Evolutionary conservation across 2,888 invertebrate genomes (phyloP), one percentile per base, ranked within the genome.

Genomic region (Lumbricus terrestris): DNA sequence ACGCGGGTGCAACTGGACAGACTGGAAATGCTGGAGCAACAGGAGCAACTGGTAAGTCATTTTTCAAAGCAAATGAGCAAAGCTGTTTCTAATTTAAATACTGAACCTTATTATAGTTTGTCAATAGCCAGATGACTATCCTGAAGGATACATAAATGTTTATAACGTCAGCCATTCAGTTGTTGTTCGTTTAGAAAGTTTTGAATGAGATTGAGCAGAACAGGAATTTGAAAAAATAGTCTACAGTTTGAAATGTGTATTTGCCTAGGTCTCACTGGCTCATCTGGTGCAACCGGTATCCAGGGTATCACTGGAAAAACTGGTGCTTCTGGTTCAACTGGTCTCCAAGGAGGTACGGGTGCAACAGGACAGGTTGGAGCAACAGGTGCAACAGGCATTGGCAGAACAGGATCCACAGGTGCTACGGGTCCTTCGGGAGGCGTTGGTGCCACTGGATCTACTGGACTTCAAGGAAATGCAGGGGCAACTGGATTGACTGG

Each of bases 371-470:
- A 33, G 18, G n/a, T 35, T 2, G 90, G 90, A 34, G 90, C 90
- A 38, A 90, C 90, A 23, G 90, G 90, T 18, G 38, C 38, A 35
- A 40, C 90, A 23, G 90, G 90, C 15, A 40, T 38, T 35, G 90
- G 90, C 18, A 35, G 29, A 38, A 29, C 40, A 33, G 90, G 90
- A 35, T 20, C 85, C 3, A 35, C 85, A 23, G 85, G 85, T 85
- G 85, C 85, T 16, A 37, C 40, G 0, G 90, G 90, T 33, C 38
- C 37, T 38, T 29, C 83, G 16, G 90, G 90, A 35, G 83, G 38
- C 16, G 34, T 82, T 0, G 90, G 90, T n/a, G 33, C 82, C 20
- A 37, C 90, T 82, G 90, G 90, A 38, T n/a, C 29, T 16, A 89
- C 89, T 0, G 90, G 85, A 15, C 85, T 5, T 35, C 85, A 85